Base-by-base conservation (phyloP, 2,797 vertebrate genomes). In the Cheirogaleus major region DNA sequence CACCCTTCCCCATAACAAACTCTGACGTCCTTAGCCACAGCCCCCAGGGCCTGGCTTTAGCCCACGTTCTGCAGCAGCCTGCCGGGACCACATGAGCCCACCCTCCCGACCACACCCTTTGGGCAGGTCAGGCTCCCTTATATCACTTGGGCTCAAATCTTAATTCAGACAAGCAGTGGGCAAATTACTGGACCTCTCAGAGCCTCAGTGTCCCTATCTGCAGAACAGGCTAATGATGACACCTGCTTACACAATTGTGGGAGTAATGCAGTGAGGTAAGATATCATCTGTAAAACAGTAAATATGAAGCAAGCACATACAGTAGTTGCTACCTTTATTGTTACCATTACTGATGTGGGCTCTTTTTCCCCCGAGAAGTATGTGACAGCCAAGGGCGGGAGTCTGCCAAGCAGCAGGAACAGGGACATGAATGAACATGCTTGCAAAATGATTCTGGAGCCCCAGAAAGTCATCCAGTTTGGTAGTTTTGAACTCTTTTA, bases 401-500 rank as follows among this genome's bases (percentile, higher is more conserved):
- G n/a, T 82, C 86, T 50, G 3, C 45, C 23, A 45, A 57, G 67
- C 48, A 70, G 25, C 8, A 3, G 32, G 83, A 50, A 94, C 61
- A 79, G 84, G 59, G 41, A 70, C 61, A 83, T 91, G 79, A 96
- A 87, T 78, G 92, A 91, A 81, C 13, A 6, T 20, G 72, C 78
- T 88, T 69, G 50, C 91, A 72, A 65, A 91, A 89, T 63, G 80
- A 76, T 88, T 84, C 63, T n/a, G 4, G 57, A 72, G 88, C 45
- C 48, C 45, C 82, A 52, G 69, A 79, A 86, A 63, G 20, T 48
- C 83, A 67, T 63, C 63, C 65, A 8, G 90, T 70, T 76, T n/a
- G 85, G 90, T 63, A 59, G 95, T 96, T 96, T 38, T 55, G 95
- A 95, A 97, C 30, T 72, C 79, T 93, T 91, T 92, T 43, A 90